These are phyloP conservation scores for Halisarca cf. caerulea DNA, from an alignment of 37 sponge, comb jelly and placozoan genomes.

Conservation along the genomic window DNA sequence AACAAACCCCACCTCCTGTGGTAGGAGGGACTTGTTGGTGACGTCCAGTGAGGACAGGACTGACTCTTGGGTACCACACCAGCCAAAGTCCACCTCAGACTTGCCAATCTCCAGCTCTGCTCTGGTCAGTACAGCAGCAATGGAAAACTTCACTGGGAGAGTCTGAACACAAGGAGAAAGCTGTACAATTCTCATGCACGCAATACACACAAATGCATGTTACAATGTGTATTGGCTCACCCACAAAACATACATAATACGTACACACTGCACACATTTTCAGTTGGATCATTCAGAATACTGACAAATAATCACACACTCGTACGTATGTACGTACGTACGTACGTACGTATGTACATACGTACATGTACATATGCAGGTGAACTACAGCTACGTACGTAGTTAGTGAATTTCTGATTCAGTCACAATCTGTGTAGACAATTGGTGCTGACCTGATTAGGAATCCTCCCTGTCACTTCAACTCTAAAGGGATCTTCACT, in stretches of 20 bases:
- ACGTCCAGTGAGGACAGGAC: conserved; percentile 54
- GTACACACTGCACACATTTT: too few relatives aligned
- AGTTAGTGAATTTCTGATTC: too few relatives aligned
- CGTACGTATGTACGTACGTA: background rate
- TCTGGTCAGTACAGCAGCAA: conserved; percentile 57
- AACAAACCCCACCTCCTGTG: conserved; percentile 88
- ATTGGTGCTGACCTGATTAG: background rate
- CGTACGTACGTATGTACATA: background rate
- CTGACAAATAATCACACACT: too few relatives aligned
- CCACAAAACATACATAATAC: too few relatives aligned
- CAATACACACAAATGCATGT: too few relatives aligned
- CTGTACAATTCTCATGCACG: too few relatives aligned
- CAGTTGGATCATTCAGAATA: too few relatives aligned
- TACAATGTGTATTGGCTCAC: too few relatives aligned
- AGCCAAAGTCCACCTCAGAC: conserved; percentile 75
- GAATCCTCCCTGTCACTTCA: background rate
- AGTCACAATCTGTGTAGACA: too few relatives aligned
- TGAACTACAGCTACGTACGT: too few relatives aligned
- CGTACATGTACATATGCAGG: too few relatives aligned
- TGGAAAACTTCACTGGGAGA: conserved; percentile 59
- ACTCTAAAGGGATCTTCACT: background rate
- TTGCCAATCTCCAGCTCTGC: conserved; percentile 64
- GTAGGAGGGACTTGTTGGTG: conserved; percentile 73
- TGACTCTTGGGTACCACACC: conserved; percentile 77
- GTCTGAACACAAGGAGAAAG: too few relatives aligned